Evolutionary conservation across 2,888 invertebrate species (phyloP).

Genomic region (Eudasyphora cyanicolor): DNA sequence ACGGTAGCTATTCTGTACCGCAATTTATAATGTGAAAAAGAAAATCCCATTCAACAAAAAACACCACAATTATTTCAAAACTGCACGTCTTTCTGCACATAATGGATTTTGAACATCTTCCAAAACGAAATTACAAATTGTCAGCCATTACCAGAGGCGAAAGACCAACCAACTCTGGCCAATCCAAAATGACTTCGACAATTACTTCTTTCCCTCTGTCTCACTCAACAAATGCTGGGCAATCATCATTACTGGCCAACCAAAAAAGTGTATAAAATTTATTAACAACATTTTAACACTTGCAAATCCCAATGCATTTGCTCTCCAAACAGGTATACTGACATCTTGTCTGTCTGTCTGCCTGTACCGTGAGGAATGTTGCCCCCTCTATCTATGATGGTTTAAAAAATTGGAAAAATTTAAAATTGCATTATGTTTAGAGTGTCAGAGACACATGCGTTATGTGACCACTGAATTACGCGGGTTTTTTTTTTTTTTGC

Average conservation of each 20-base stretch:
- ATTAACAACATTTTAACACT: conserved; percentile 32
- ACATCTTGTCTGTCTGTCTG: neutral
- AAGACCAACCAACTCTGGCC: too few species aligned
- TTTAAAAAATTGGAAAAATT: neutral
- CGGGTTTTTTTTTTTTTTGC: too few species aligned
- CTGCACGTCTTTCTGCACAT: neutral
- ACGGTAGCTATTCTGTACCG: neutral
- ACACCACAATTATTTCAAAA: neutral
- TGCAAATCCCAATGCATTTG: conserved; percentile 5
- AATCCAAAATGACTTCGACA: neutral
- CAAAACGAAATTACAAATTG: conserved; percentile 21
- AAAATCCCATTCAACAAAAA: neutral
- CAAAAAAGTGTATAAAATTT: conserved; percentile 6
- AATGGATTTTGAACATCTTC: conserved; percentile 24
- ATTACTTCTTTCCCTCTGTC: neutral
- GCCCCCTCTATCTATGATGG: neutral
- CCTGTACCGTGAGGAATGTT: neutral
- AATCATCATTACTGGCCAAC: conserved; percentile 13
- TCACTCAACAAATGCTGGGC: conserved; percentile 6
- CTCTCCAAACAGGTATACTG: neutral
- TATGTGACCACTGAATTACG: conserved; percentile 17
- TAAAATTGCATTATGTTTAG: conserved; percentile 17
- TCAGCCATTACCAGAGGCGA: neutral
- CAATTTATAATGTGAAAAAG: too few species aligned
- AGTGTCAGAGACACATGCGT: neutral